phyloP scores from a whole-genome alignment of 2,888 invertebrate species.

The Heteropelma amictum region DNA sequence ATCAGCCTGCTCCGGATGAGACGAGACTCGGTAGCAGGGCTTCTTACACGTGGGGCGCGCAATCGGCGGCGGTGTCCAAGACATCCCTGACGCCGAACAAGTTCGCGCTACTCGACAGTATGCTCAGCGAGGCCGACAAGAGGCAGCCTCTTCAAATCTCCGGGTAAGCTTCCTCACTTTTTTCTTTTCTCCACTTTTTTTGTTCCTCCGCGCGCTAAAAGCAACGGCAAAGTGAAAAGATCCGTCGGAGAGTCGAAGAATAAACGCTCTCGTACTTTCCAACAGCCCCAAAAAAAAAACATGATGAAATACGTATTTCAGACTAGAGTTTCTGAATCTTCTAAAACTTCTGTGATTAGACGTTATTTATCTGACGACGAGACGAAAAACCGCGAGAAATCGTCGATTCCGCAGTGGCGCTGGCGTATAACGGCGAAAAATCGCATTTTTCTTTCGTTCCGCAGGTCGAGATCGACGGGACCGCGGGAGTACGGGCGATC shows the following conservation, averaged over 20 bases:
- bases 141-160: conserved; percentile 68
- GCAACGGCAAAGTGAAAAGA: background rate
- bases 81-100: conserved; percentile 77
- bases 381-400: too few relatives aligned
- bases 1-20: conserved; percentile 77
- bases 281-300: background rate
- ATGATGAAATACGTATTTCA: conserved; percentile 63
- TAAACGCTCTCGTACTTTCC: too few relatives aligned
- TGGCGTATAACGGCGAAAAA: background rate
- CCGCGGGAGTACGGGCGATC: conserved; percentile 70
- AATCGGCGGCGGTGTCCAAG: conserved; percentile 61
- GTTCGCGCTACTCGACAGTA: conserved; percentile 78
- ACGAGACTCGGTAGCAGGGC: conserved; percentile 77
- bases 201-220: too few relatives aligned
- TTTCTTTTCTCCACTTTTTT: too few relatives aligned
- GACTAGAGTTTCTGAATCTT: conserved; percentile 75
- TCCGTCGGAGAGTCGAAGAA: background rate
- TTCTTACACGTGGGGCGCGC: conserved; percentile 69
- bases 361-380: too few relatives aligned
- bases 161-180: too few relatives aligned
- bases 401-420: background rate
- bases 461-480: conserved; percentile 73
- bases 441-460: conserved; percentile 45
- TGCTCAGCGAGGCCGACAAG: conserved; percentile 72
- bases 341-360: conserved; percentile 62